A percentile compares a stretch with the other conserved stretches of the same genome.
phyloP scores from a whole-genome alignment of 2,113 vertebrate species.

The Esox niger region DNA sequence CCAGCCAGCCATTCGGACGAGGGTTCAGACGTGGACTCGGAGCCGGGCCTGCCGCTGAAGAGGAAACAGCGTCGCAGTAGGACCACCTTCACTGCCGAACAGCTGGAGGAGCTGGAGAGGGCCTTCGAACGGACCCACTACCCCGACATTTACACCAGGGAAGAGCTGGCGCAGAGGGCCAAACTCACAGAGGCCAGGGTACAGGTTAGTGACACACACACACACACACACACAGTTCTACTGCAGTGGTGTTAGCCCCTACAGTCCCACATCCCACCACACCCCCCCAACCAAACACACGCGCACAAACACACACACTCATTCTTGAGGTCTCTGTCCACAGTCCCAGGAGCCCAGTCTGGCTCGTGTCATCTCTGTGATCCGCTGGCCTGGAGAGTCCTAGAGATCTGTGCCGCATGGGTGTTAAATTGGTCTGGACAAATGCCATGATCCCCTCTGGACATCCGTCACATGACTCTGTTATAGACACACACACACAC shows the following conservation, averaged over 20 bases:
- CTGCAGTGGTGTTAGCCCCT: not conserved
- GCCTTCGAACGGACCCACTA: slow-evolving; percentile 98
- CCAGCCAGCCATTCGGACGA: slow-evolving; percentile 92
- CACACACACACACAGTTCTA: not conserved
- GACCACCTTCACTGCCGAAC: slow-evolving; percentile 95
- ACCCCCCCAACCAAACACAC: too few relatives aligned
- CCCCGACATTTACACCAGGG: slow-evolving; percentile 97
- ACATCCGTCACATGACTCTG: slow-evolving; percentile 2
- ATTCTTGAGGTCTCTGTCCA: not conserved
- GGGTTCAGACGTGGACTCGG: slow-evolving; percentile 95
- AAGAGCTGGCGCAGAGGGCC: slow-evolving; percentile 95
- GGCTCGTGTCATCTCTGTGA: slow-evolving; percentile 4
- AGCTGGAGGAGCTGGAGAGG: slow-evolving; percentile 94
- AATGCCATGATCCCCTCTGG: slow-evolving; percentile 37
- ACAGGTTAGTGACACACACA: slow-evolving; percentile 76
- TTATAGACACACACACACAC: slow-evolving; percentile 21
- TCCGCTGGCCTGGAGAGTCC: not conserved
- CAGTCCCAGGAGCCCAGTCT: not conserved
- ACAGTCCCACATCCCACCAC: not conserved
- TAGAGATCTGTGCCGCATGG: slow-evolving; percentile 32
- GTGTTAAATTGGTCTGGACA: slow-evolving; percentile 38
- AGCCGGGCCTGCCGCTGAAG: slow-evolving; percentile 94
- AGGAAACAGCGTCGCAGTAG: slow-evolving; percentile 95
- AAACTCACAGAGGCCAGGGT: slow-evolving; percentile 97
- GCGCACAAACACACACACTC: slow-evolving; percentile 1